phyloP scores from a whole-genome alignment of 2,113 vertebrate species.

The Thymallus thymallus region DNA sequence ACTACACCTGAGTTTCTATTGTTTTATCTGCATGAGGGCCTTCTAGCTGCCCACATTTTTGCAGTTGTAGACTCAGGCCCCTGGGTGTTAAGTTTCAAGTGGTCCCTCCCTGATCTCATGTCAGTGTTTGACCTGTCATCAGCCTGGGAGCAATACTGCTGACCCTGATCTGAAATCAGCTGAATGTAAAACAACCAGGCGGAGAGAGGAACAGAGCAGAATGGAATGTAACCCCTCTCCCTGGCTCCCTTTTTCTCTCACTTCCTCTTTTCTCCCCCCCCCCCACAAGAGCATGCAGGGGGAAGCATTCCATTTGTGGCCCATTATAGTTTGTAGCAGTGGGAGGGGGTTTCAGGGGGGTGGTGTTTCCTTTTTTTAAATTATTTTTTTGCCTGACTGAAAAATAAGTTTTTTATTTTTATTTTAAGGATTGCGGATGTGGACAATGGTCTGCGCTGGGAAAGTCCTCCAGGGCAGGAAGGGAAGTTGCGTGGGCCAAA shows the following conservation, averaged over 20 bases:
- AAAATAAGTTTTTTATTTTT: background rate
- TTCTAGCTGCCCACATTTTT: background rate
- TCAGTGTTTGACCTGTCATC: background rate
- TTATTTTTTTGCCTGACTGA: conserved; percentile 22
- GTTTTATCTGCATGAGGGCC: too few species aligned
- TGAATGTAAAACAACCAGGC: background rate
- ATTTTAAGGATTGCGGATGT: conserved; percentile 51
- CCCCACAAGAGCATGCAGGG: conserved; percentile 40
- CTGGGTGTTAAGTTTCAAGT: background rate
- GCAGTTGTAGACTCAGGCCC: background rate
- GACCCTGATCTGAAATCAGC: too few species aligned
- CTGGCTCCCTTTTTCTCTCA: background rate
- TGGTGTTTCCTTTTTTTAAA: conserved; percentile 52
- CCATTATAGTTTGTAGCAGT: conserved; percentile 49
- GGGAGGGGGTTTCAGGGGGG: conserved; percentile 44
- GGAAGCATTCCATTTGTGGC: conserved; percentile 65
- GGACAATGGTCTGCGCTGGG: conserved; percentile 10
- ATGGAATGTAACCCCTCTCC: conserved; percentile 52
- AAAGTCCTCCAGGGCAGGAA: conserved; percentile 8
- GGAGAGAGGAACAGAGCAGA: conserved; percentile 37
- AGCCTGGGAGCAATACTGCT: too few species aligned
- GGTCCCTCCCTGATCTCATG: background rate
- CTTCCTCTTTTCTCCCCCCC: conserved; percentile 20
- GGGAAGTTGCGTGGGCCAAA: background rate
- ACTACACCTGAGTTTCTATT: background rate